Evolutionary conservation across 2,888 invertebrate species (phyloP).

Genomic region (Kryphioiulus occultus): DNA sequence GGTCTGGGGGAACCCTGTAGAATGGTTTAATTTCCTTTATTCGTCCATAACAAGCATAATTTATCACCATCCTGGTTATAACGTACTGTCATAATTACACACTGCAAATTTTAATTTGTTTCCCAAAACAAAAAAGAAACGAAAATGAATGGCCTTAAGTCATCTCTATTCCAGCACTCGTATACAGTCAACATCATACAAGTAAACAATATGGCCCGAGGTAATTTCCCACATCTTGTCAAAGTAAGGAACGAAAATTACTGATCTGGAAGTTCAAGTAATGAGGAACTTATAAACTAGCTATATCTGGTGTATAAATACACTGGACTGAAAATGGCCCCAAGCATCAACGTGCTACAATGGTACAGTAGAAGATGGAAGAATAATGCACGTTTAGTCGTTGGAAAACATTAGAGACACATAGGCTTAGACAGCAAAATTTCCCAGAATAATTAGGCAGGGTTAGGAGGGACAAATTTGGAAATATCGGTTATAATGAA

Average conservation of each 20-base stretch:
- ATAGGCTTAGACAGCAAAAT: neutral
- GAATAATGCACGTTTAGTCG: conserved; percentile 13
- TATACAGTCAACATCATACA: neutral
- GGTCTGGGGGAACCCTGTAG: too few relatives aligned
- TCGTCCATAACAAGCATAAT: too few relatives aligned
- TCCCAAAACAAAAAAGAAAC: neutral
- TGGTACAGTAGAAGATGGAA: neutral
- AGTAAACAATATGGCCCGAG: neutral
- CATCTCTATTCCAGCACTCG: neutral
- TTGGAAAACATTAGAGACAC: neutral
- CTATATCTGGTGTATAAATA: neutral
- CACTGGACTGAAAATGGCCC: neutral
- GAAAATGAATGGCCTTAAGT: neutral
- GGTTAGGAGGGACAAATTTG: neutral
- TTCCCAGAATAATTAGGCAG: conserved; percentile 4
- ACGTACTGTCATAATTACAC: too few relatives aligned
- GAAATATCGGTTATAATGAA: conserved; percentile 32
- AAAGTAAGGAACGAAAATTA: neutral
- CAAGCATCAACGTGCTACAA: neutral
- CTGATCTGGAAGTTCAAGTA: conserved; percentile 28
- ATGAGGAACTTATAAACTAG: conserved; percentile 11
- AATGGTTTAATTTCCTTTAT: too few relatives aligned
- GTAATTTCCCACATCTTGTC: conserved; percentile 39
- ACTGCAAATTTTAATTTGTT: neutral
- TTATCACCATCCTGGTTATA: too few relatives aligned